A percentile compares a stretch with the other conserved stretches of the same genome.
Conservation (phyloP, 2,113 vertebrate species). For the Cisticola juncidis region DNA sequence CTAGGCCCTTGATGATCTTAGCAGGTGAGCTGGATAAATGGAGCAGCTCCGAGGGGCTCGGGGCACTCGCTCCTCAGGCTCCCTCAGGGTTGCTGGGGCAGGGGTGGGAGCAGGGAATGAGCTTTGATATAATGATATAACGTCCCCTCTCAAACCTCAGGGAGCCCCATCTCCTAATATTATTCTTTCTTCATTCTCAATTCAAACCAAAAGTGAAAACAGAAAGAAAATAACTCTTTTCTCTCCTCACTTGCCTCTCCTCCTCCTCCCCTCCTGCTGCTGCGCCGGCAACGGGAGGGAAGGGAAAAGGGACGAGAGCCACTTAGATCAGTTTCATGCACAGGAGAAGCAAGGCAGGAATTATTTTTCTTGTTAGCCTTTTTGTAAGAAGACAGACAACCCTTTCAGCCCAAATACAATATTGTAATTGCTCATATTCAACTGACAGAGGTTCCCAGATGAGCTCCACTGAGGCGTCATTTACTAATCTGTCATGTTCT, state of each 20-base stretch:
- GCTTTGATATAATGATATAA: constrained; percentile 63
- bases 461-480: constrained; percentile 69
- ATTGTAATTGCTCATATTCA: constrained; percentile 75
- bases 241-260: background rate
- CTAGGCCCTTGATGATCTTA: constrained; percentile 41
- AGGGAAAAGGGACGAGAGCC: background rate
- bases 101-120: constrained; percentile 23
- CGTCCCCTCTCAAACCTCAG: constrained; percentile 11
- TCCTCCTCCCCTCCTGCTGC: background rate
- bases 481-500: constrained; percentile 81
- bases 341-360: constrained; percentile 58
- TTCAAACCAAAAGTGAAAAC: constrained; percentile 68
- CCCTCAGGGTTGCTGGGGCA: background rate
- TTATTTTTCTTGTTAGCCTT: constrained; percentile 71
- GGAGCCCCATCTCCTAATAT: constrained; percentile 52
- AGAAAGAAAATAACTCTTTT: constrained; percentile 46
- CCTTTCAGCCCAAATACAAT: constrained; percentile 75
- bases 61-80: background rate
- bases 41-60: background rate
- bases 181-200: constrained; percentile 68
- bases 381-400: constrained; percentile 69
- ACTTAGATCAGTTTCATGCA: constrained; percentile 38
- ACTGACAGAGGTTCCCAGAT: constrained; percentile 73
- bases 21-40: constrained; percentile 62
- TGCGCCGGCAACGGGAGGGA: background rate